Evolutionary conservation across 2,113 vertebrate species (phyloP), one percentile per base, ranked within the genome.

Genomic region (Trematocara variabile): DNA sequence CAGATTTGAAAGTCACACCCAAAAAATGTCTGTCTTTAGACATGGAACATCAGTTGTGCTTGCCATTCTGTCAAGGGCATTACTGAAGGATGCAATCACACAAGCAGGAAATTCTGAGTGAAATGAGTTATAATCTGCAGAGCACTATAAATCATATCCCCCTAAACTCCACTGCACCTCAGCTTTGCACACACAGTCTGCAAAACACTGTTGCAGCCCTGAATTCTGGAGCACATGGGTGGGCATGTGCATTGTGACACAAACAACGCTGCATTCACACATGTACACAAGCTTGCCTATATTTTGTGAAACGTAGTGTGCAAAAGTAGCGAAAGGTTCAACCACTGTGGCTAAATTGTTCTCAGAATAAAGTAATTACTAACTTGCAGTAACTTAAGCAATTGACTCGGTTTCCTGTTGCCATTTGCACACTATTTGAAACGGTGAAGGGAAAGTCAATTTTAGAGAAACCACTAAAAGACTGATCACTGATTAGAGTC

Each of bases 11-110:
- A 90, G 89, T 91, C 84, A 81, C 83, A 89, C 77, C 84, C 89
- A 78, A 90, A 92, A 92, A 89, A 93, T 89, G 85, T 92, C 91
- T 88, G 84, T 93, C 92, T 94, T 95, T 88, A 92, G 92, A 93
- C 93, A 91, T 80, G 89, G 92, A 91, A 90, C 87, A 89, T 94
- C 81, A 82, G 88, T 78, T 90, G 91, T 95, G 94, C 92, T 93
- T 94, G 91, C 92, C 89, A 91, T 93, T 93, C 90, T 93, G 92
- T 94, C 94, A 95, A 95, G 94, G 94, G 84, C 93, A 95, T 93
- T 93, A 93, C 37, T 25, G 90, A 92, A 85, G 89, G 92, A 90
- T 92, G 92, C 88, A 89, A 91, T 93, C 89, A 91, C 88, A 94
- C 84, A 81, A 70, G 93, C 90, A 93, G 91, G 88, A 91, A 94